A percentile compares a stretch with the other conserved stretches of the same genome.
Conservation (phyloP, 1,140 invertebrate species). For the Lucilia cuprina region DNA sequence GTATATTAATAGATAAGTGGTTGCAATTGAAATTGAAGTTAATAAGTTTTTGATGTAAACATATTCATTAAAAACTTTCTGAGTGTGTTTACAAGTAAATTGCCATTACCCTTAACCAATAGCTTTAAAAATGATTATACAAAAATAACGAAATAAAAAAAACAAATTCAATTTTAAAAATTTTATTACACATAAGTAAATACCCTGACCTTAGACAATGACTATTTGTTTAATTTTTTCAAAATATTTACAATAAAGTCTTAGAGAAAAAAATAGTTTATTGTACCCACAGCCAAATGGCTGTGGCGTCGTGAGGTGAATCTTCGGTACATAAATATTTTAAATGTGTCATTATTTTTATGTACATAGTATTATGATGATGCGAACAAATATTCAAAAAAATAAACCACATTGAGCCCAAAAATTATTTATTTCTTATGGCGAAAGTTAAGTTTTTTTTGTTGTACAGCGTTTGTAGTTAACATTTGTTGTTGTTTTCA, state of each 20-base stretch:
- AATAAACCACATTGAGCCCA: background rate
- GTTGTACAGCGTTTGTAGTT: background rate
- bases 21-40: no score
- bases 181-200: background rate
- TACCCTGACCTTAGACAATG: background rate
- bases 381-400: background rate
- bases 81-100: background rate
- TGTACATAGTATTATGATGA: background rate
- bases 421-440: background rate
- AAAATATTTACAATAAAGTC: background rate
- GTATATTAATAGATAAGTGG: no score
- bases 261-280: background rate
- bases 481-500: background rate
- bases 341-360: background rate
- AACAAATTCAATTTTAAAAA: background rate
- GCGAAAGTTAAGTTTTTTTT: background rate
- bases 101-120: background rate
- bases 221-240: background rate
- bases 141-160: background rate
- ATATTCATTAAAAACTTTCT: no score
- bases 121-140: background rate
- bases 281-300: background rate
- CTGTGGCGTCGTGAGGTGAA: background rate
- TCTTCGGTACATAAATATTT: background rate
- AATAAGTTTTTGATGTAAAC: no score